Percentiles rank a stretch among this genome's conserved stretches.
phyloP scores from a whole-genome alignment of 2,113 vertebrate species.

The Periophthalmodon schlosseri region DNA sequence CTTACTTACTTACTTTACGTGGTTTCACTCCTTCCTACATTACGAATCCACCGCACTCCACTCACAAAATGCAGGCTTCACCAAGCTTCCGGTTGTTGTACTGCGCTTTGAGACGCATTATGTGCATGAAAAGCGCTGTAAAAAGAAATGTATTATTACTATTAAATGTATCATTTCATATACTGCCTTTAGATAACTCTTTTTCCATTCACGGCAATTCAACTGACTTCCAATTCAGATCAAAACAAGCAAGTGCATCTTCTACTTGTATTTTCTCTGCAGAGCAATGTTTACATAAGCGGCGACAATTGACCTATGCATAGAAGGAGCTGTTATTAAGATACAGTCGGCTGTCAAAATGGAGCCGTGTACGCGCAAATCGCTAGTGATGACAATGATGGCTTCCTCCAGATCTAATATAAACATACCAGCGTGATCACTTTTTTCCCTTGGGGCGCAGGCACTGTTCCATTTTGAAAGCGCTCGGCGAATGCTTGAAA shows the following conservation, averaged over 20 bases:
- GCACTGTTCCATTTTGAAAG: slow-evolving; percentile 79
- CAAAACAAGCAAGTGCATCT: slow-evolving; percentile 38
- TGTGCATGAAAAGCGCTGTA: too few species aligned
- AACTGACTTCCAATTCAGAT: neutral
- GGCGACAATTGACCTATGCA: slow-evolving; percentile 59
- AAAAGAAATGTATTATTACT: too few species aligned
- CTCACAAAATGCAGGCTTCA: too few species aligned
- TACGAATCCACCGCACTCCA: too few species aligned
- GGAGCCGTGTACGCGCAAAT: slow-evolving; percentile 65
- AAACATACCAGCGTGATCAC: slow-evolving; percentile 83
- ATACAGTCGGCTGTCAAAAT: slow-evolving; percentile 69
- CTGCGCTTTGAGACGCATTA: too few species aligned
- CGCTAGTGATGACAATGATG: slow-evolving; percentile 78
- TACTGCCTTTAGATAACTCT: slow-evolving; percentile 45
- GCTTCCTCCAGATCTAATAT: slow-evolving; percentile 81
- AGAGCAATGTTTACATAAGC: slow-evolving; percentile 61
- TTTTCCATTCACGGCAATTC: slow-evolving; percentile 12
- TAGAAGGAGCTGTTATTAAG: slow-evolving; percentile 67
- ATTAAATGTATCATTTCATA: neutral
- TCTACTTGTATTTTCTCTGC: slow-evolving; percentile 2
- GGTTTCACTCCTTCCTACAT: too few species aligned
- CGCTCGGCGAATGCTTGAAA: slow-evolving; percentile 76
- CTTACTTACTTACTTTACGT: too few species aligned
- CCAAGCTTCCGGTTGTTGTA: too few species aligned
- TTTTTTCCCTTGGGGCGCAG: slow-evolving; percentile 72